Evolutionary conservation across 2,797 vertebrate genomes (phyloP), one percentile per base, ranked within the genome.

Genomic region (Phaenicophaeus curvirostris): DNA sequence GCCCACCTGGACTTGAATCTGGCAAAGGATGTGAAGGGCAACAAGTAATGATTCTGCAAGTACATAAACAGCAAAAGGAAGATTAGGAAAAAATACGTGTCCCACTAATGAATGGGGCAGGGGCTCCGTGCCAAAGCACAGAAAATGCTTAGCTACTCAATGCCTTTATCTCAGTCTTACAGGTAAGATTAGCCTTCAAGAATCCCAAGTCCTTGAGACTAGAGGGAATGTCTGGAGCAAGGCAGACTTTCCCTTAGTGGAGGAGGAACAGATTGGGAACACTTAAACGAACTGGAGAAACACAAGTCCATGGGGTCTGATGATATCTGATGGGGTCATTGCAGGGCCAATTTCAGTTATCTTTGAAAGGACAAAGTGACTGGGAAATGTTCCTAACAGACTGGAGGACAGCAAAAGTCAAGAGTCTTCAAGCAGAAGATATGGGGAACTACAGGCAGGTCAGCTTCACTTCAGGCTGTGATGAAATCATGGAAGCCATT

Each of bases 241-340:
- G 30, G 33, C 11, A 39, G 20, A 54, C 28, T 69, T 67, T 35
- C 33, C 28, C 15, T 69, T 25, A 54, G 30, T 54, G 24, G 15
- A 69, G 13, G 5, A 62, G 15, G 15, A 61, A 61, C 19, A 19
- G 25, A 18, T 31, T 58, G 19, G 28, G 24, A 77, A 39, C 13
- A 25, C 19, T 51, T 63, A 41, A 51, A 44, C 27, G 62, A 90
- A 65, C 8, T 46, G 35, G n/a, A 75, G 42, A 46, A 21, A 61
- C 8, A 23, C 41, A 44, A 53, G 20, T 39, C 57, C 6, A 31
- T 27, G 20, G 18, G 30, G 8, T 23, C 27, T 59, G 46, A 66
- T 37, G 35, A 0, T 0, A 59, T 33, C n/a, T n/a, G n/a, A n/a
- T n/a, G n/a, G n/a, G n/a, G 33, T 37, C n/a, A 25, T 31, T 46